A percentile compares a stretch with the other conserved stretches of the same genome.
These are phyloP conservation scores for Cyanoliseus patagonus DNA, from an alignment of 2,113 vertebrate genomes.

Conservation along the genomic window DNA sequence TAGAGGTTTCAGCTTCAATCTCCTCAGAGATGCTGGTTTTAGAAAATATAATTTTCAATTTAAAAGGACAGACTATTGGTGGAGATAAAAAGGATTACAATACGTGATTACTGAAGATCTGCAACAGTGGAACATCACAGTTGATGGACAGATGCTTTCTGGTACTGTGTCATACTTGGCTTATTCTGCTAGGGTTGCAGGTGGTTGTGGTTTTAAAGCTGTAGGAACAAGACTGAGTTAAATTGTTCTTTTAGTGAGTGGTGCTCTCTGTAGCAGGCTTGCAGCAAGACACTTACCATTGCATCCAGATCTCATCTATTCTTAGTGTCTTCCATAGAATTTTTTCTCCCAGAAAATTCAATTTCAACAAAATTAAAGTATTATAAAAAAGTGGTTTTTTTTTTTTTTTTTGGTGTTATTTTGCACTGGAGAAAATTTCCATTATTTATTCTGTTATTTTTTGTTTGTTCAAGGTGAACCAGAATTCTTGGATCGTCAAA, in stretches of 20 bases:
- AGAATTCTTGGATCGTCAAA: not conserved
- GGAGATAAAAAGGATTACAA: not conserved
- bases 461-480: not conserved
- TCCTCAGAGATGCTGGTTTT: not conserved
- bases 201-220: slow-evolving; percentile 12
- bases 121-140: not conserved
- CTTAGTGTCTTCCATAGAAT: not conserved
- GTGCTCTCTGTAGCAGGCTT: not conserved
- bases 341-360: not conserved
- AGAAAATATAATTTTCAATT: not conserved
- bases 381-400: too few relatives aligned
- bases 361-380: not conserved
- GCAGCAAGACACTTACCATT: not conserved
- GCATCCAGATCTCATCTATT: not conserved
- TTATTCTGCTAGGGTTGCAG: not conserved
- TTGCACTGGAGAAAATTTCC: not conserved
- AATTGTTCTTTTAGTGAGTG: not conserved
- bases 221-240: not conserved
- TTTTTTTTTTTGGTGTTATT: not conserved
- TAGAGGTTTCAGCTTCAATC: not conserved
- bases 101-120: not conserved
- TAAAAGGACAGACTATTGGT: not conserved
- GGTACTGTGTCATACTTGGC: not conserved
- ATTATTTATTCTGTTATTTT: not conserved
- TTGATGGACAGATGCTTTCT: not conserved